Base-by-base conservation (phyloP, 2,888 invertebrate genomes). In the Ophion ventricosus region DNA sequence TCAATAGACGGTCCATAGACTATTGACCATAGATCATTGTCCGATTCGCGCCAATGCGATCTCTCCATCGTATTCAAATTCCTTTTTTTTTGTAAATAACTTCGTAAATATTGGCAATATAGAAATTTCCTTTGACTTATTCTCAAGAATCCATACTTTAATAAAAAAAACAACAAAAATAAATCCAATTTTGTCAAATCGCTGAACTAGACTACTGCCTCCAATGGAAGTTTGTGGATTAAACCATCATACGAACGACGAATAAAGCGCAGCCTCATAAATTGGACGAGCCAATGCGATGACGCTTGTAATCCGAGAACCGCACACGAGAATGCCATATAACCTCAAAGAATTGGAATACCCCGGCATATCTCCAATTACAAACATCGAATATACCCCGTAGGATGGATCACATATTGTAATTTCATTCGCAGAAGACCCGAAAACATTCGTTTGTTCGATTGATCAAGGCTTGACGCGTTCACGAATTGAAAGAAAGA, bases 361-460 rank as follows among this genome's bases (percentile, higher is more conserved):
- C 82, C 61, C 66, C 17, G 40, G 57, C 76, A 82, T 84, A 84
- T 76, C 82, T 84, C 82, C 82, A 84, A 82, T 82, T 82, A 84
- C 84, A 57, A 70, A 35, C 14, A 79, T 84, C 72, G 72, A 63
- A 56, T 17, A 56, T 17, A 49, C 14, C 49, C 4, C 3, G 14
- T 17, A 69, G 54, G 70, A 20, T 49, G 7, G 69, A 2, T 43
- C 43, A 67, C 66, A 20, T 26, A 72, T 70, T 76, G 57, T 72
- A 56, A 75, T 84, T 69, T 63, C 40, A 74, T 77, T 75, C 70
- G 74, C 40, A 61, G 67, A 40, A 43, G 74, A 78, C 26, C 72
- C 63, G 17, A 26, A 17, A 17, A 73, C 64, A 57, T 76, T 80
- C 83, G 61, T 81, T 81, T 79, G 81, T 79, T 76, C 75, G 79